These are phyloP conservation scores for Amiota mariae DNA, from an alignment of 2,888 invertebrate genomes.

Conservation along the genomic window DNA sequence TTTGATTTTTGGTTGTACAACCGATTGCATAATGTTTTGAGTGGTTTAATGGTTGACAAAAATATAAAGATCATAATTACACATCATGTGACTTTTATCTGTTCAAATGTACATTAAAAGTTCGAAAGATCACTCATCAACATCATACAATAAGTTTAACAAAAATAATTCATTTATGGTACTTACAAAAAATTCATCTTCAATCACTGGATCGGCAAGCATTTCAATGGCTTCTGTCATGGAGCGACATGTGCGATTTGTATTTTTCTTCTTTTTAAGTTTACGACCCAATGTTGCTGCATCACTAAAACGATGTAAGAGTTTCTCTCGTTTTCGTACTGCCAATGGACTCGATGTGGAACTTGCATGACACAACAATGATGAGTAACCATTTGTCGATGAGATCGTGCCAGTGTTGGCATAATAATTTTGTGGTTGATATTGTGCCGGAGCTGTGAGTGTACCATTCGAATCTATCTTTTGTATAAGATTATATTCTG, in stretches of 20 bases:
- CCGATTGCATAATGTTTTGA: too few relatives aligned
- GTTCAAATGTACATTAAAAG: neutral
- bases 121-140: neutral
- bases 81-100: too few relatives aligned
- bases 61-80: too few relatives aligned
- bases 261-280: slow-evolving; percentile 73
- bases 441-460: slow-evolving; percentile 63
- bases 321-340: slow-evolving; percentile 71
- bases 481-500: slow-evolving; percentile 71
- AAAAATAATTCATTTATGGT: slow-evolving; percentile 33
- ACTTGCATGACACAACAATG: slow-evolving; percentile 69
- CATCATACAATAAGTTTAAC: neutral
- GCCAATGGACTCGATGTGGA: slow-evolving; percentile 70
- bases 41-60: too few relatives aligned
- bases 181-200: slow-evolving; percentile 74
- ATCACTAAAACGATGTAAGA: slow-evolving; percentile 73
- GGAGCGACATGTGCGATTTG: slow-evolving; percentile 72
- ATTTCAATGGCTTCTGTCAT: slow-evolving; percentile 74
- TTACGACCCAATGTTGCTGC: slow-evolving; percentile 73
- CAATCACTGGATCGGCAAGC: slow-evolving; percentile 74
- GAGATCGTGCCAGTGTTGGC: slow-evolving; percentile 65
- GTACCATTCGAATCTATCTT: slow-evolving; percentile 69
- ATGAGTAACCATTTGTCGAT: slow-evolving; percentile 59
- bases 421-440: slow-evolving; percentile 69
- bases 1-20: too few relatives aligned